Percentiles rank a stretch among this genome's conserved stretches.
Evolutionary conservation across 2,113 vertebrate genomes (phyloP).

Genomic region (Hippocampus zosterae): DNA sequence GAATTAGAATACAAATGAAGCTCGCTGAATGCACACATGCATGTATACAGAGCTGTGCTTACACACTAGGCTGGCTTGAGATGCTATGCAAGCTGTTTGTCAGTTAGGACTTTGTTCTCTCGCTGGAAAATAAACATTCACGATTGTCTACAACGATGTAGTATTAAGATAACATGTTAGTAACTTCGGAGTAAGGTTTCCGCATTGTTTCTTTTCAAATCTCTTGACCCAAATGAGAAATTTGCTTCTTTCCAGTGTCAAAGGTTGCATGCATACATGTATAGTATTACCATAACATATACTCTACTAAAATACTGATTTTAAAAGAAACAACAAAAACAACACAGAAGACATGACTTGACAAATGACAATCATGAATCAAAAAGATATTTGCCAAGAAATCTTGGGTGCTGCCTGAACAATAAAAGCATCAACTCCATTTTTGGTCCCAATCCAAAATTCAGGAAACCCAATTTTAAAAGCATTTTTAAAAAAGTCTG

Average conservation of each 20-base stretch:
- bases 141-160: neutral
- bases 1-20: constrained; percentile 73
- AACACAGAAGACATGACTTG: neutral
- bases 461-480: neutral
- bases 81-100: neutral
- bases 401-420: no score
- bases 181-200: neutral
- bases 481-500: no score
- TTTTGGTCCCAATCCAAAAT: neutral
- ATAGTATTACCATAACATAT: neutral
- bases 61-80: constrained; percentile 36
- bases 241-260: neutral
- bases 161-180: neutral
- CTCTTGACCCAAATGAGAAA: neutral
- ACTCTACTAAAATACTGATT: neutral
- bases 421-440: no score
- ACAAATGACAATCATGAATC: neutral
- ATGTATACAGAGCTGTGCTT: constrained; percentile 41
- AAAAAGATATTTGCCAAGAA: neutral
- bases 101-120: neutral
- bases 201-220: neutral
- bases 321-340: neutral
- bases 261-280: neutral
- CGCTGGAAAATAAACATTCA: neutral
- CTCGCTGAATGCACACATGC: constrained; percentile 57